Evolutionary conservation across 1,140 invertebrate species (phyloP).

Genomic region (Trichonephila clavipes): DNA sequence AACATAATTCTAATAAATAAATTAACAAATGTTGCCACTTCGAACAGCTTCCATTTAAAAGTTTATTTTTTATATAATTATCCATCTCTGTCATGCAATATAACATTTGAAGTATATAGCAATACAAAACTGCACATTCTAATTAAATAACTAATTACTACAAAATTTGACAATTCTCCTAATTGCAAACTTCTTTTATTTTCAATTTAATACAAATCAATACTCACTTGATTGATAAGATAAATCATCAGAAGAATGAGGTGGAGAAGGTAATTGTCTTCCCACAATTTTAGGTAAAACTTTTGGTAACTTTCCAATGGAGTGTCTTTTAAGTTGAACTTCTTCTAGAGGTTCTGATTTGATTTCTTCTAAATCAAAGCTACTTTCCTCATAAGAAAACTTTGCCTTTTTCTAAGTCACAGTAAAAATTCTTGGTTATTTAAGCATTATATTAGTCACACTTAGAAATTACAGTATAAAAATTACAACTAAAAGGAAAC

Average conservation of each 20-base stretch:
- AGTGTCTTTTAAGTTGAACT: not conserved
- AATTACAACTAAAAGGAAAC: not conserved
- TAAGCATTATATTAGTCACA: not conserved
- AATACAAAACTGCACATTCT: too few relatives aligned
- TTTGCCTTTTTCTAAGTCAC: slow-evolving; percentile 8
- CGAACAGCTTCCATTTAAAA: too few relatives aligned
- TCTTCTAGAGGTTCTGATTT: slow-evolving; percentile 44
- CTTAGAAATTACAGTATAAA: not conserved
- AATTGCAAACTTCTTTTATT: not conserved
- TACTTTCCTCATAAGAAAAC: slow-evolving; percentile 43
- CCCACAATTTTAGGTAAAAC: slow-evolving; percentile 23
- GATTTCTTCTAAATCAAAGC: slow-evolving; percentile 61
- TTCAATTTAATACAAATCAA: not conserved
- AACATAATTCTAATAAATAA: too few relatives aligned
- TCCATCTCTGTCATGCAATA: too few relatives aligned
- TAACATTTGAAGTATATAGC: too few relatives aligned
- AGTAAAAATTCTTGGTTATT: not conserved
- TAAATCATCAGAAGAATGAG: not conserved
- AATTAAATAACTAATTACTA: not conserved
- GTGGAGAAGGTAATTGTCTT: not conserved
- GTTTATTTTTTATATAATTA: too few relatives aligned
- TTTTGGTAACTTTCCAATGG: slow-evolving; percentile 33
- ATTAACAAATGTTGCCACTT: too few relatives aligned
- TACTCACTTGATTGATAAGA: not conserved
- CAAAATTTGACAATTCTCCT: not conserved